A percentile compares a stretch with the other conserved stretches of the same genome.
phyloP scores from a whole-genome alignment of 2,888 invertebrate species.

The Heliconius aoede region DNA sequence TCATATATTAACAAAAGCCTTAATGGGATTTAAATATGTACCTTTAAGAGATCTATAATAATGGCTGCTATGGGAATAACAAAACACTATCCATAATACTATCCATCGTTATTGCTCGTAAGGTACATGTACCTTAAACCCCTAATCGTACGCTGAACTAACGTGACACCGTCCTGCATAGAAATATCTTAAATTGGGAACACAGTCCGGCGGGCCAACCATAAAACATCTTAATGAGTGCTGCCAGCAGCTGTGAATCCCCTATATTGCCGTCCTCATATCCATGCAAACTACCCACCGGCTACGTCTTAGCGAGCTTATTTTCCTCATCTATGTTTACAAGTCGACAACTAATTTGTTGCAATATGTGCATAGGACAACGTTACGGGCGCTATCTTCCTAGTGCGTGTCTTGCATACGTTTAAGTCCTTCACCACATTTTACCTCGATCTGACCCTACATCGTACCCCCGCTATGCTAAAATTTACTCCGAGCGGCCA shows the following conservation, averaged over 20 bases:
- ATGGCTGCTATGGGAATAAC: constrained; percentile 54
- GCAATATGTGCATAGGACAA: constrained; percentile 85
- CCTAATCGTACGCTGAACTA: constrained; percentile 83
- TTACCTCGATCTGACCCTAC: constrained; percentile 74
- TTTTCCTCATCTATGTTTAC: constrained; percentile 81
- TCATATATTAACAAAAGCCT: background rate
- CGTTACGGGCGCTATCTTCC: constrained; percentile 80
- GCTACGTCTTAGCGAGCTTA: constrained; percentile 79
- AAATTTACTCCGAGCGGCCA: constrained; percentile 81
- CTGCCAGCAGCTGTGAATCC: constrained; percentile 81
- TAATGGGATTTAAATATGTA: constrained; percentile 19
- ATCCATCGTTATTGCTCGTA: constrained; percentile 79
- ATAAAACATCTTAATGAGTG: constrained; percentile 85
- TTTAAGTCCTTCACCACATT: constrained; percentile 74
- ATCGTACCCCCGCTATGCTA: constrained; percentile 79
- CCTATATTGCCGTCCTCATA: constrained; percentile 82
- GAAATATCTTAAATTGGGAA: constrained; percentile 84
- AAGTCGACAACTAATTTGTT: constrained; percentile 84
- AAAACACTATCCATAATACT: constrained; percentile 76
- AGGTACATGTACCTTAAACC: constrained; percentile 79
- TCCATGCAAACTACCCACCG: constrained; percentile 83
- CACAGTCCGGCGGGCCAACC: constrained; percentile 82
- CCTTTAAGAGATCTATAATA: constrained; percentile 29
- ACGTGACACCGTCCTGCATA: constrained; percentile 81
- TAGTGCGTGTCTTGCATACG: constrained; percentile 83